phyloP scores from a whole-genome alignment of 2,113 vertebrate genomes.

The Dicaeum eximium region DNA sequence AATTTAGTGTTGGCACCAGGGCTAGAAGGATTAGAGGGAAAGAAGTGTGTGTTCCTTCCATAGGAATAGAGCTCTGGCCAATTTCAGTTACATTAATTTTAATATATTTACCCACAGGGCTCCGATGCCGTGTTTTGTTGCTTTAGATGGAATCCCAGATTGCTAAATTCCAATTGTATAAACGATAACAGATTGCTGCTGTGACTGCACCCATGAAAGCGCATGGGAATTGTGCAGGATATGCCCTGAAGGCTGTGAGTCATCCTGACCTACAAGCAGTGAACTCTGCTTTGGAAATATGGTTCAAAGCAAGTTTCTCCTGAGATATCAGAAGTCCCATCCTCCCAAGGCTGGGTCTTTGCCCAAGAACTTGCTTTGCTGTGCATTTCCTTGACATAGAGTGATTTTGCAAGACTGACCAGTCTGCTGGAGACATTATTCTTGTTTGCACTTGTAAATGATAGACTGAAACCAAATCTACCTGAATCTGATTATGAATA shows the following conservation, averaged over 20 bases:
- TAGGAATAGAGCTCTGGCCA: constrained; percentile 13
- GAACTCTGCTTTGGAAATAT: constrained; percentile 27
- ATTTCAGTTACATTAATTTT: constrained; percentile 11
- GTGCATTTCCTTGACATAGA: not conserved
- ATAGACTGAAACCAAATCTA: not conserved
- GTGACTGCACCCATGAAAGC: constrained; percentile 10
- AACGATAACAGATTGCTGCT: constrained; percentile 53
- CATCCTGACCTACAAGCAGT: constrained; percentile 25
- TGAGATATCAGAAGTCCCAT: not conserved
- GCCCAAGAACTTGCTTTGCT: constrained; percentile 6
- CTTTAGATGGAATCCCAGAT: constrained; percentile 58
- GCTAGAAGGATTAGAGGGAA: not conserved
- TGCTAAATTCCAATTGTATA: constrained; percentile 40
- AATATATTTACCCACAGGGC: constrained; percentile 36
- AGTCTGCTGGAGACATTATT: not conserved
- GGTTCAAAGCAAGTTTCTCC: constrained; percentile 12
- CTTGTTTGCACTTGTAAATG: not conserved
- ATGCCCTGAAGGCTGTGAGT: constrained; percentile 21
- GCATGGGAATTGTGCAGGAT: not conserved
- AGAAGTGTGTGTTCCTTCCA: not conserved
- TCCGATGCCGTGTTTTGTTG: constrained; percentile 24
- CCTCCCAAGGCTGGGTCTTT: not conserved
- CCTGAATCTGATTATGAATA: constrained; percentile 29
- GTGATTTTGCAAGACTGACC: constrained; percentile 6
- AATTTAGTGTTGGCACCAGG: not conserved